Evolutionary conservation across 2,797 vertebrate species (phyloP).

Genomic region (Sebastes itinus): DNA sequence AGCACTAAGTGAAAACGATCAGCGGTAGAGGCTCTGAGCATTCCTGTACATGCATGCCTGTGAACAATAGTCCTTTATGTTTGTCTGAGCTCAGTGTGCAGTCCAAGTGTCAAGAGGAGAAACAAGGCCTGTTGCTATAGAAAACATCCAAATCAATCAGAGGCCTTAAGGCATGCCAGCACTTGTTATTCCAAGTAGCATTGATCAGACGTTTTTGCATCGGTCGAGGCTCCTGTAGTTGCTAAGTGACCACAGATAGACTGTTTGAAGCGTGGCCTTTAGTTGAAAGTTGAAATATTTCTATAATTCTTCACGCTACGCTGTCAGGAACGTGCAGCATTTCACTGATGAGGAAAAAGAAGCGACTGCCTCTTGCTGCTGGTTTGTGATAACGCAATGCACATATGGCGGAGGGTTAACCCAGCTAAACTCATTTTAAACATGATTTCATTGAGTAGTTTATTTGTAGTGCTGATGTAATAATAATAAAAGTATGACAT

Average conservation of each 20-base stretch:
- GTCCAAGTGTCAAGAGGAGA: constrained; percentile 47
- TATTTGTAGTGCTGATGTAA: neutral
- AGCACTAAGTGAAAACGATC: constrained; percentile 23
- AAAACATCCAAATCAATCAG: constrained; percentile 32
- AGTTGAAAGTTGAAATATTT: constrained; percentile 4
- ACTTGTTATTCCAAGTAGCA: neutral
- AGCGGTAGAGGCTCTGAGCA: constrained; percentile 7
- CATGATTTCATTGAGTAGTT: neutral
- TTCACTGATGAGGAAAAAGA: neutral
- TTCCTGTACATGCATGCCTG: constrained; percentile 35
- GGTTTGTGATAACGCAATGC: constrained; percentile 4
- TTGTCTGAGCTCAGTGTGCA: constrained; percentile 25
- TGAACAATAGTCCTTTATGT: constrained; percentile 64
- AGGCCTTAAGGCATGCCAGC: neutral
- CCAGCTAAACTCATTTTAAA: neutral
- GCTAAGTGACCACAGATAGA: constrained; percentile 30
- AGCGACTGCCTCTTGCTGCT: neutral
- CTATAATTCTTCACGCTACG: neutral
- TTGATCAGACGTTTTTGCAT: constrained; percentile 12
- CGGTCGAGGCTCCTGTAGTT: neutral
- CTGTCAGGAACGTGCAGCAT: neutral
- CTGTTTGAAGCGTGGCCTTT: neutral
- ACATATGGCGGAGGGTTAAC: neutral
- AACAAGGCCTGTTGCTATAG: constrained; percentile 15
- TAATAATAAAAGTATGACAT: neutral